These are phyloP conservation scores for Heliopora coerulea DNA, from an alignment of 92 coral and sea anemone genomes.

Conservation along the genomic window DNA sequence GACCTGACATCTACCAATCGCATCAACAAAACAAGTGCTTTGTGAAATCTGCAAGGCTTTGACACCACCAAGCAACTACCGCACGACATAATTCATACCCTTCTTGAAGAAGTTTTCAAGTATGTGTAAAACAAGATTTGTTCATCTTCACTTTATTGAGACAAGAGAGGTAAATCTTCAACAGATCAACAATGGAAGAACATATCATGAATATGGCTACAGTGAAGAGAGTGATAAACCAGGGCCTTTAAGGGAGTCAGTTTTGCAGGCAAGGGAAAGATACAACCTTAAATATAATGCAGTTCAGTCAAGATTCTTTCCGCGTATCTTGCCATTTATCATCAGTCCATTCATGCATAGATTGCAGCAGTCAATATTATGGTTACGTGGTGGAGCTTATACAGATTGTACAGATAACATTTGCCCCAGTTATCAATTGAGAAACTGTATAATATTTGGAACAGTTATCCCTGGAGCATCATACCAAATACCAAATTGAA, in stretches of 20 bases:
- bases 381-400: too few relatives aligned
- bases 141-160: slow-evolving; percentile 10
- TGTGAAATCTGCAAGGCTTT: slow-evolving; percentile 11
- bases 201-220: slow-evolving; percentile 10
- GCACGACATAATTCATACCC: slow-evolving; percentile 12
- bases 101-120: slow-evolving; percentile 1
- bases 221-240: slow-evolving; percentile 25
- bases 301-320: not conserved
- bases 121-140: not conserved
- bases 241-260: slow-evolving; percentile 8
- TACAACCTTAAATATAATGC: slow-evolving; percentile 6
- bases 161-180: not conserved
- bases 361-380: too few relatives aligned
- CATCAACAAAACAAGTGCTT: slow-evolving; percentile 9
- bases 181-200: not conserved
- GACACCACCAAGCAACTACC: slow-evolving; percentile 12
- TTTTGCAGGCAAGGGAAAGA: not conserved
- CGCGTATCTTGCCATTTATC: not conserved
- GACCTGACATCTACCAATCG: slow-evolving; percentile 18
- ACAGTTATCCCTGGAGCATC: slow-evolving; percentile 28
- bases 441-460: slow-evolving; percentile 28
- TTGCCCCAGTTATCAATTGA: slow-evolving; percentile 36
- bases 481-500: not conserved
- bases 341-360: not conserved
- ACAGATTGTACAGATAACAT: slow-evolving; percentile 12